These are phyloP conservation scores for Bombus soroeensis DNA, from an alignment of 1,140 invertebrate species.

Conservation along the genomic window DNA sequence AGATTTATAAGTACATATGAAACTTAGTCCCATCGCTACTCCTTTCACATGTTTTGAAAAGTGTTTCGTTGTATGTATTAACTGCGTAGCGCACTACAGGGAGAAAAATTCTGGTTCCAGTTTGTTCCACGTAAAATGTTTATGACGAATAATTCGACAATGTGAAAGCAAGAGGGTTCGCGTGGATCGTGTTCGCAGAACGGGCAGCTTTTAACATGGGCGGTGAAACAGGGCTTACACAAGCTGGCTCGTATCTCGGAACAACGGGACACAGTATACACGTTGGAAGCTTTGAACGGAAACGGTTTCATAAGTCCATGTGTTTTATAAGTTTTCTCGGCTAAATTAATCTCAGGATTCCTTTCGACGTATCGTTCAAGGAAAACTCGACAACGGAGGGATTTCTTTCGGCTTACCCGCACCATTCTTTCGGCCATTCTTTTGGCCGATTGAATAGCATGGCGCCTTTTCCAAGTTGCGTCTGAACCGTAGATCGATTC, in stretches of 20 bases:
- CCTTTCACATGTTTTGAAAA: too few species aligned
- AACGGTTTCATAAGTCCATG: not conserved
- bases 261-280: not conserved
- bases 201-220: conserved; percentile 3
- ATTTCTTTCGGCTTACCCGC: not conserved
- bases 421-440: not conserved
- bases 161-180: not conserved
- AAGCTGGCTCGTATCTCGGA: too few species aligned
- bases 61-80: too few species aligned
- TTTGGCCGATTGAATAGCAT: not conserved
- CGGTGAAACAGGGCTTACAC: not conserved
- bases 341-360: conserved; percentile 8
- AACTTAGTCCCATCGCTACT: too few species aligned
- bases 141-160: conserved; percentile 18
- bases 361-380: not conserved
- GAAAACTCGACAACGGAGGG: too few species aligned
- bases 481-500: not conserved
- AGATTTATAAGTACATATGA: too few species aligned
- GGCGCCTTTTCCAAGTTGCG: not conserved
- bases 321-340: conserved; percentile 2
- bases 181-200: not conserved
- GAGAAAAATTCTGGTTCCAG: too few species aligned
- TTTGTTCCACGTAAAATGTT: conserved; percentile 5
- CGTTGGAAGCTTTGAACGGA: not conserved
- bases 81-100: too few species aligned